Base-by-base conservation (phyloP, 2,797 vertebrate genomes). In the Nyctalus aviator region DNA sequence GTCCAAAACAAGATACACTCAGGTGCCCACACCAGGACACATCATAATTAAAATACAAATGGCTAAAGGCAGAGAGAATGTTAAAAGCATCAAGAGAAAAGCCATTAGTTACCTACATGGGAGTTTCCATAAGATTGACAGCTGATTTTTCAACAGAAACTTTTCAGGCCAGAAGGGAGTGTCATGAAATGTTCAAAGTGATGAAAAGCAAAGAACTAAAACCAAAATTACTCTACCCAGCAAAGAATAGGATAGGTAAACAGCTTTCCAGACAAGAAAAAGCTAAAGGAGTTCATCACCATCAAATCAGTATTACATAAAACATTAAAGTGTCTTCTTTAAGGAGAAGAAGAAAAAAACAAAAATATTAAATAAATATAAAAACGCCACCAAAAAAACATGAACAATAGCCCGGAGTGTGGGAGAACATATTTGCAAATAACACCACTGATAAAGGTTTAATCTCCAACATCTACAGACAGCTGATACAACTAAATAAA, bases 311-410 rank as follows among this genome's bases (percentile, higher is more conserved):
- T 66, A 18, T 18, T 66, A 66, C 30, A 66, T 32, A n/a, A 66
- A 66, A 66, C 8, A 2, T 18, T 64, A 8, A 64, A 64, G 30
- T n/a, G 30, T 64, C 62, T 64, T n/a, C 62, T 64, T 64, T 15
- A n/a, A 64, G 62, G n/a, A 15, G 27, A 30, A 27, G 25, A 59
- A 62, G 12, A 64, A n/a, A 6, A 64, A 64, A 30, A 64, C 27
- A 64, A 64, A 62, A 30, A 62, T 62, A 62, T n/a, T 44, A 44
- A 44, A 44, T 11, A 44, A 44, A n/a, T 1, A 15, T 17, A 30
- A 27, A 27, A 11, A 62, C 5, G 14, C 4, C 3, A 11, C 0
- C 0, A 25, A 62, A 11, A 62, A 64, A n/a, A n/a, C 6, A 64
- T 64, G 2, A 64, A 15, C 57, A 59, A 59, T 27, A 59, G 57